These are phyloP conservation scores for Apis laboriosa DNA, from an alignment of 1,140 invertebrate species.

Conservation along the genomic window DNA sequence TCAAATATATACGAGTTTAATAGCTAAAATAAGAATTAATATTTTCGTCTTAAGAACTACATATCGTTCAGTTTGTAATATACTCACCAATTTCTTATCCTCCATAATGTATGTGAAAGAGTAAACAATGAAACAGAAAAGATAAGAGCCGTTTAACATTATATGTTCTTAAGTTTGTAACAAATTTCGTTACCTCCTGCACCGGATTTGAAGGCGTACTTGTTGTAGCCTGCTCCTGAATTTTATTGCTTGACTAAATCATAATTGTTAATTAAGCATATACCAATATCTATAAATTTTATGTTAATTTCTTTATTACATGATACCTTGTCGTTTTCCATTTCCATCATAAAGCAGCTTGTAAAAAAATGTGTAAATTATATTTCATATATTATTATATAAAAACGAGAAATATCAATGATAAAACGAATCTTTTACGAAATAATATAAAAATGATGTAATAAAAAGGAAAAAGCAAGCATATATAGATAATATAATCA, in stretches of 20 bases:
- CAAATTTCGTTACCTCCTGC: slow-evolving; percentile 28
- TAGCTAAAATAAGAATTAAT: neutral
- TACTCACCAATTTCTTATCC: slow-evolving; percentile 71
- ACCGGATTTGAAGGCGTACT: slow-evolving; percentile 69
- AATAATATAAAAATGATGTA: neutral
- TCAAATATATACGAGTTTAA: neutral
- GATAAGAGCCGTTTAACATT: slow-evolving; percentile 11
- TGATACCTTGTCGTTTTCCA: slow-evolving; percentile 68
- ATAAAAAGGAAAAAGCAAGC: neutral
- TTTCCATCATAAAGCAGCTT: slow-evolving; percentile 63
- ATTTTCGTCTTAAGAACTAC: neutral
- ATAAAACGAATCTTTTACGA: slow-evolving; percentile 7
- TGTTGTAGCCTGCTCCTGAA: slow-evolving; percentile 73
- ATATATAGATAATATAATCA: neutral
- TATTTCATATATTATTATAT: neutral
- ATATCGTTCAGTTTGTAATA: neutral
- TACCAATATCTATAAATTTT: neutral
- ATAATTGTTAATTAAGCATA: slow-evolving; percentile 49
- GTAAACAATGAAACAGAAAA: slow-evolving; percentile 12
- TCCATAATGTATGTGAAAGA: slow-evolving; percentile 56
- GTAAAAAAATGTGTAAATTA: slow-evolving; percentile 44
- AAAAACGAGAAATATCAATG: neutral
- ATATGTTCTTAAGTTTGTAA: neutral
- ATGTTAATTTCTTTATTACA: slow-evolving; percentile 1
- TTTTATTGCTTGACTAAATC: slow-evolving; percentile 71